Evolutionary conservation across 2,888 invertebrate species (phyloP), one percentile per base, ranked within the genome.

Genomic region (Chironomus tentans): DNA sequence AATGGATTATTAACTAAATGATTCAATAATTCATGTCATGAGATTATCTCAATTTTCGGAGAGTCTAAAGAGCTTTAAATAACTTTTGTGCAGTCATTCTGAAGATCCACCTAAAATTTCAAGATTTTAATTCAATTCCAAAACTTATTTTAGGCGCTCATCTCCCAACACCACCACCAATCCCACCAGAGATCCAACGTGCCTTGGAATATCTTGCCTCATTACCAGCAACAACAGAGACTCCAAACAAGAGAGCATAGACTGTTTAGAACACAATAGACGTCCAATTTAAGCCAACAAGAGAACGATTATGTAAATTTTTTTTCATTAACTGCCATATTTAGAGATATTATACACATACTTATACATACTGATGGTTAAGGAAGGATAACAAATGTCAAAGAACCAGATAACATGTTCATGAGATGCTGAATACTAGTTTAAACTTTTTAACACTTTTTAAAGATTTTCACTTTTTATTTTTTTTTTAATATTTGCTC

Each of bases 141-240:
- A 18, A 7, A 1, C 5, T 15, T 15, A 50, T 56, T n/a, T 15
- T 56, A 56, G 88, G 88, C n/a, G 85, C 85, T 21, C 88, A 88
- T 79, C 81, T 89, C 1, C 89, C 89, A 47, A 88, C 88, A 1
- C 65, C 65, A 38, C 91, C 90, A 61, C 91, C 91, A 77, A 88
- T 91, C 77, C 91, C 91, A 6, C 22, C 12, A 24, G 71, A 48
- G 50, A 71, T 71, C 21, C 71, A 71, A 24, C 38, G 87, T 76
- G 88, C 90, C 28, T 83, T 91, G 69, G 90, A 87, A 56, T 90
- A 87, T 81, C 86, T 90, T 78, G 90, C 90, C 46, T 88, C 88
- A 24, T 87, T 89, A 68, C 88, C 90, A 15, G 88, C 83, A 61
- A 82, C 81, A 68, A 76, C 77, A 38, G 77, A 77, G 18, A 56